Base-by-base conservation (phyloP, 1,140 invertebrate species). In the Hyphantria cunea region DNA sequence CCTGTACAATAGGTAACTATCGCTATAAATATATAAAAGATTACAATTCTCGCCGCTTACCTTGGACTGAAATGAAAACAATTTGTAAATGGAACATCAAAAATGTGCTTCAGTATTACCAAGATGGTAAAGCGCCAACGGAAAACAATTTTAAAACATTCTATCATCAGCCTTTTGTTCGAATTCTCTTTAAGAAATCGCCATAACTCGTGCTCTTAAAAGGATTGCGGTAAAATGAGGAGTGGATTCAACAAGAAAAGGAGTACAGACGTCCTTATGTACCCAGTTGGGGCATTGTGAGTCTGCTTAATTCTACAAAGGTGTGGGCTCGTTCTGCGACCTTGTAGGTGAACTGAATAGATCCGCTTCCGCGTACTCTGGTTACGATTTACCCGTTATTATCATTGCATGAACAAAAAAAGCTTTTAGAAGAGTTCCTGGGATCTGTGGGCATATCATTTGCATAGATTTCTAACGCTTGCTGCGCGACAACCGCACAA, bases 391-490 rank as follows among this genome's bases (percentile, higher is more conserved):
- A 51, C 45, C 25, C 32, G 47, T 49, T 45, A 55, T 47, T 55
- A 33, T 64, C 62, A 68, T 74, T 68, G 47, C 63, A 39, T 45
- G 17, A 60, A 37, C 48, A 54, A 74, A 72, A 78, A 82, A 79
- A 79, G 67, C 70, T 80, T 73, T 76, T 65, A 68, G 48, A 64
- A 67, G 31, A 56, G 33, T 56, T 48, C 47, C 37, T 60, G 45
- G 50, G 31, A 49, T 60, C 48, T 54, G 55, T 3, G 55, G 33
- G 55, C 55, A 49, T 58, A 68, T 68, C 76, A 83, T 89, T 86
- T 88, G 78, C 83, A 87, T 86, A 82, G 72, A 81, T 81, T 80
- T 76, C 76, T 78, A 82, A 85, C 80, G 68, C 76, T 74, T 79
- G 76, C 15, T 49, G 55, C 81, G 70, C 74, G 80, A 82, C 78